phyloP scores from a whole-genome alignment of 2,888 invertebrate species.

The Drosophila birchii region DNA sequence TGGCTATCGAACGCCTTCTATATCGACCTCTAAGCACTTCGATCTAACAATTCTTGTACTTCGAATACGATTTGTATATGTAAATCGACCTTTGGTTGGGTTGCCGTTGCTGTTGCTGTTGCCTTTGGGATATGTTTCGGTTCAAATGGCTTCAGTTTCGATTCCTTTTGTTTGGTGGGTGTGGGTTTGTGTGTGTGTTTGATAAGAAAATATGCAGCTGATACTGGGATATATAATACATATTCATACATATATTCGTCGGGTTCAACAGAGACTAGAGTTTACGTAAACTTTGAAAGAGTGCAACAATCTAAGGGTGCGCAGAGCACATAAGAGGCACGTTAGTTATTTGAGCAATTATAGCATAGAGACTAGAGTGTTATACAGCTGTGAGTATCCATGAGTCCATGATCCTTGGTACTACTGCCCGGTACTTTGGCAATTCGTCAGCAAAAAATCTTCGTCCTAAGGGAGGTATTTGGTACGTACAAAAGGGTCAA shows the following conservation, averaged over 20 bases:
- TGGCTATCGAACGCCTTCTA: constrained; percentile 44
- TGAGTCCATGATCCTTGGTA: constrained; percentile 15
- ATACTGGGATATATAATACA: constrained; percentile 12
- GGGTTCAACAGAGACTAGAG: constrained; percentile 45
- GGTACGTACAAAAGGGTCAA: constrained; percentile 15
- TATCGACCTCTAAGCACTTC: constrained; percentile 16
- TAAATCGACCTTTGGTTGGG: constrained; percentile 49
- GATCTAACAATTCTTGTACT: constrained; percentile 55
- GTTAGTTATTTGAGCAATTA: constrained; percentile 62
- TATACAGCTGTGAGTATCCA: constrained; percentile 41
- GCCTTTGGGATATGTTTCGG: constrained; percentile 68
- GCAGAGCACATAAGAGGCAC: constrained; percentile 61
- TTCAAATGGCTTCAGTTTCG: constrained; percentile 47
- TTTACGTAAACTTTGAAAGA: constrained; percentile 53
- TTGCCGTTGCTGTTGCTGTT: constrained; percentile 38
- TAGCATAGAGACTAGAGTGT: constrained; percentile 41
- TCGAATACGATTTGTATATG: constrained; percentile 39
- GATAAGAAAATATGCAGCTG: constrained; percentile 39
- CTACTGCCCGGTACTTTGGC: constrained; percentile 33
- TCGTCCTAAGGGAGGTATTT: not conserved
- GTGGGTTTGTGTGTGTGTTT: constrained; percentile 32
- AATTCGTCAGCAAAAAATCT: constrained; percentile 33
- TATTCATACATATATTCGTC: constrained; percentile 2
- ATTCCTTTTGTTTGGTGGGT: constrained; percentile 39
- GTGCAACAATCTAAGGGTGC: constrained; percentile 57